Evolutionary conservation across 2,113 vertebrate genomes (phyloP).

Genomic region (Catharus minimus): DNA sequence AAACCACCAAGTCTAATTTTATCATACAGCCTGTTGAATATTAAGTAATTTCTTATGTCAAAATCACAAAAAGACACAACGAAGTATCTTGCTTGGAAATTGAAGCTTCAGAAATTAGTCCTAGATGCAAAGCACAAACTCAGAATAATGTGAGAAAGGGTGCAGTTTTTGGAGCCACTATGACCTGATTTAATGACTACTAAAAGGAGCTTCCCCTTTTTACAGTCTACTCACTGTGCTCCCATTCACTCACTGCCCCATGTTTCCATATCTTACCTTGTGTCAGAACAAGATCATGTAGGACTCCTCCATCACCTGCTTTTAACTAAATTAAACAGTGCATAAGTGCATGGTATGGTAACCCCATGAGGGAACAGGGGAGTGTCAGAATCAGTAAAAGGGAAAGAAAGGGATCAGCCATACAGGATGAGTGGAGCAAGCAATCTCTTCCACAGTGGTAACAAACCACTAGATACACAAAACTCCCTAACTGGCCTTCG

Average conservation of each 20-base stretch:
- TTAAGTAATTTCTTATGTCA: neutral
- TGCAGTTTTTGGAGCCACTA: neutral
- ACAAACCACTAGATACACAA: neutral
- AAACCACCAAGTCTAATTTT: constrained; percentile 34
- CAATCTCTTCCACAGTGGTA: neutral
- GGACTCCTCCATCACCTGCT: neutral
- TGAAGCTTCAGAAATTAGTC: neutral
- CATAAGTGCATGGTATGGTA: neutral
- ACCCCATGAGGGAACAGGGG: neutral
- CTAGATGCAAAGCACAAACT: neutral
- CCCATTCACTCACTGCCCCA: neutral
- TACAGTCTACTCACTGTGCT: neutral
- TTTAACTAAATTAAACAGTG: neutral
- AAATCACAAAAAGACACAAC: neutral
- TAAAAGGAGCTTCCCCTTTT: neutral
- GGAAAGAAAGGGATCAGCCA: neutral
- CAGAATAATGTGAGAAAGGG: neutral
- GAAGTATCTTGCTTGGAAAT: neutral
- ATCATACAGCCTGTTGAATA: neutral
- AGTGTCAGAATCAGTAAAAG: neutral
- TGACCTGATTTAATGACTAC: neutral
- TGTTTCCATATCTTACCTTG: neutral
- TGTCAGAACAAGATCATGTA: neutral
- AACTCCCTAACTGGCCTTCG: neutral
- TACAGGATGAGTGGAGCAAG: neutral